Evolutionary conservation across 2,797 vertebrate species (phyloP).

Genomic region (Spondyliosoma cantharus): DNA sequence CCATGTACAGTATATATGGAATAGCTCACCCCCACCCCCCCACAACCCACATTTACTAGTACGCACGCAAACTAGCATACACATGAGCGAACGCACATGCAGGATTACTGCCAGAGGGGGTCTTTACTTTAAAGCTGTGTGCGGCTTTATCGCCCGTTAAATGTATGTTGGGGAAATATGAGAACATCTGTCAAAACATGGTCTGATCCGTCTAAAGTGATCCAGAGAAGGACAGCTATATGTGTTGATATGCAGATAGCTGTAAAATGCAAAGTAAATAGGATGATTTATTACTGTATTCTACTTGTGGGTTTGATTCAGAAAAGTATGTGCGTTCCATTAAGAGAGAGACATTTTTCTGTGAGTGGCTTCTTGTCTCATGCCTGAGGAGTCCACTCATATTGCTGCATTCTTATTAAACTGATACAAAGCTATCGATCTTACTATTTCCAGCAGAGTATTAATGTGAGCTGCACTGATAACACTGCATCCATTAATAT

Average conservation of each 20-base stretch:
- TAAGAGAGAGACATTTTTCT: neutral
- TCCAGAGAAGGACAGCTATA: constrained; percentile 15
- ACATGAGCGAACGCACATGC: constrained; percentile 71
- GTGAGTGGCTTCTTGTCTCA: constrained; percentile 10
- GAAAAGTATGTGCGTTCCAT: neutral
- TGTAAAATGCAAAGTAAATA: constrained; percentile 7
- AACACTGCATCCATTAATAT: constrained; percentile 20
- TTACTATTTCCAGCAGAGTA: neutral
- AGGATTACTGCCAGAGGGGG: constrained; percentile 66
- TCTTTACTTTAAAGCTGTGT: constrained; percentile 48
- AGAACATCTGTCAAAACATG: constrained; percentile 68
- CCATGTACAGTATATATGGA: constrained; percentile 59
- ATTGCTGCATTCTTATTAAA: constrained; percentile 19
- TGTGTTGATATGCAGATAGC: constrained; percentile 19
- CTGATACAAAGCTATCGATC: constrained; percentile 22
- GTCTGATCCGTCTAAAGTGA: constrained; percentile 36
- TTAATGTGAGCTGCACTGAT: neutral
- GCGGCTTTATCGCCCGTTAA: constrained; percentile 71
- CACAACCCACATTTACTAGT: constrained; percentile 53
- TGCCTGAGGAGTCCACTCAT: constrained; percentile 2
- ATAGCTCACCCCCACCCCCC: neutral
- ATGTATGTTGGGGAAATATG: constrained; percentile 79
- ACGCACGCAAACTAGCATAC: constrained; percentile 76
- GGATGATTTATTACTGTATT: constrained; percentile 25
- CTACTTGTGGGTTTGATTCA: constrained; percentile 6